These are phyloP conservation scores for Harpalus rufipes DNA, from an alignment of 2,888 invertebrate species.

Conservation along the genomic window DNA sequence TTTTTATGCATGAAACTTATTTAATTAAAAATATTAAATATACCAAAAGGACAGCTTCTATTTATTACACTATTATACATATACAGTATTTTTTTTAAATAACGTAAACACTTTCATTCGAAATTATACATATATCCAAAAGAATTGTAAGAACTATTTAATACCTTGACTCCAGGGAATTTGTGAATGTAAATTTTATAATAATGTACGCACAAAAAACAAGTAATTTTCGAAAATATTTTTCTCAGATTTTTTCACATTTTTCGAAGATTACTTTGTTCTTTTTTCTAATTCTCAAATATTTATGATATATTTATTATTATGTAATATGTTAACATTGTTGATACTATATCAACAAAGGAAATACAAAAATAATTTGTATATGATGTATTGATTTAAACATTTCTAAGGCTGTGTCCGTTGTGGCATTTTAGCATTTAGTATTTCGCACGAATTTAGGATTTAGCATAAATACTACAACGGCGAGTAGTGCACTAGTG, in stretches of 20 bases:
- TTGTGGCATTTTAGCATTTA: no score
- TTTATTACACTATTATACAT: background rate
- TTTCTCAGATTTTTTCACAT: background rate
- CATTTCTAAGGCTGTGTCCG: background rate
- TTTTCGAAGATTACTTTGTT: conserved; percentile 36
- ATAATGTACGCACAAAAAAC: conserved; percentile 27
- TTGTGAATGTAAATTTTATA: conserved; percentile 25
- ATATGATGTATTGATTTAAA: conserved; percentile 20
- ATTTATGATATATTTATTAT: conserved; percentile 28
- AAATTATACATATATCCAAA: conserved; percentile 8
- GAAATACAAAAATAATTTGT: conserved; percentile 46
- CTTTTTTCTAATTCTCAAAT: conserved; percentile 6
- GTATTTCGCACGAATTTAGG: no score
- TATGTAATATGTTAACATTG: conserved; percentile 4
- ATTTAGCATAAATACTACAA: no score
- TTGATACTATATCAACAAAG: conserved; percentile 13
- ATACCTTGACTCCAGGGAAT: conserved; percentile 26
- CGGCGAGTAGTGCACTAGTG: no score
- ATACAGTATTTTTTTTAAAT: background rate
- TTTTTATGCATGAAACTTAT: conserved; percentile 51
- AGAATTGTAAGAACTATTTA: conserved; percentile 6
- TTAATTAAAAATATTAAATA: conserved; percentile 34
- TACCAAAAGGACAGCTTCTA: conserved; percentile 35
- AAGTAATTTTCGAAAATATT: conserved; percentile 23
- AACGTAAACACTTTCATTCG: no score